A percentile compares a stretch with the other conserved stretches of the same genome.
Conservation (phyloP, 2,888 invertebrate species). For the Lochmaea capreae region DNA sequence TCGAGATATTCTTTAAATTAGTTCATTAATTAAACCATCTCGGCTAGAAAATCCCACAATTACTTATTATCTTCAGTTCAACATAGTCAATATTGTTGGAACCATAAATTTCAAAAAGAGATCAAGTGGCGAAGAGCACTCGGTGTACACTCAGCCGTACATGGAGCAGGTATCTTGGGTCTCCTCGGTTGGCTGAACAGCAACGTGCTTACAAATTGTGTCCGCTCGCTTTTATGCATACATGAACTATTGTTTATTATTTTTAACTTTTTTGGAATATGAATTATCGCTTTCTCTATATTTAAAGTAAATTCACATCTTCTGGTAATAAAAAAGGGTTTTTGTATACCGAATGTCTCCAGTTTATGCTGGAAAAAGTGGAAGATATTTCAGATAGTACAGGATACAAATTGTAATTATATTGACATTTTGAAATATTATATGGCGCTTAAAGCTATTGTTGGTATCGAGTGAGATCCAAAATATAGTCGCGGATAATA, state of each 20-base stretch:
- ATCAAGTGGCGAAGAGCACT: slow-evolving; percentile 60
- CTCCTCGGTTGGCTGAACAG: slow-evolving; percentile 60
- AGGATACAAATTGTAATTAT: too few relatives aligned
- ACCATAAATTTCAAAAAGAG: slow-evolving; percentile 54
- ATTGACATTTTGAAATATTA: too few relatives aligned
- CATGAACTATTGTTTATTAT: slow-evolving; percentile 63
- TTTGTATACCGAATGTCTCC: neutral
- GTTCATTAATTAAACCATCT: slow-evolving; percentile 20
- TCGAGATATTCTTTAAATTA: slow-evolving; percentile 1
- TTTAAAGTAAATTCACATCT: slow-evolving; percentile 58
- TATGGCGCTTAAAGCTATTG: neutral
- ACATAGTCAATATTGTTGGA: slow-evolving; percentile 54
- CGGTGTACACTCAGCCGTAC: slow-evolving; percentile 60
- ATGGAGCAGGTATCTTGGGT: slow-evolving; percentile 60
- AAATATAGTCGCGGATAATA: too few relatives aligned
- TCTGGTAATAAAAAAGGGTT: slow-evolving; percentile 48
- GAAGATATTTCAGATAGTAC: too few relatives aligned
- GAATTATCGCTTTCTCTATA: slow-evolving; percentile 60
- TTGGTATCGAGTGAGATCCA: too few relatives aligned
- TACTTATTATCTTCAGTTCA: slow-evolving; percentile 49
- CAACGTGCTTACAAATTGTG: slow-evolving; percentile 62
- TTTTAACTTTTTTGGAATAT: slow-evolving; percentile 59
- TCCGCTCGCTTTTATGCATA: slow-evolving; percentile 61
- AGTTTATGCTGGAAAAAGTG: neutral
- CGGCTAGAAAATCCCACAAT: slow-evolving; percentile 52